Evolutionary conservation across 64 coral and sea anemone genomes (phyloP), one percentile per base, ranked within the genome.

Genomic region (Actinia tenebrosa): DNA sequence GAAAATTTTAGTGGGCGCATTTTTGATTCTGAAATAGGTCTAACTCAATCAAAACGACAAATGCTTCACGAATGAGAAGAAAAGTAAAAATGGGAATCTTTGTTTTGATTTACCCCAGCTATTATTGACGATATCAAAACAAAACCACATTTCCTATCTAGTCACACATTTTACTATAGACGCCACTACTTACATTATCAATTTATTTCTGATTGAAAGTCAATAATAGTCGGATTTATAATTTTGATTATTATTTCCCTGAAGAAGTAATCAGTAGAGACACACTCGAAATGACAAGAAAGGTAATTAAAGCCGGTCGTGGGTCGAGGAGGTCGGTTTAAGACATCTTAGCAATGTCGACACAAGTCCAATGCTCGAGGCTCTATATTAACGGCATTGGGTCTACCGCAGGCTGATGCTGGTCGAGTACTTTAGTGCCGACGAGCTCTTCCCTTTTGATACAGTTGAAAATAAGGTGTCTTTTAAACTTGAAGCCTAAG

Each of bases 311-410:
- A 81, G 79, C 43, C 22, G 46, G 79, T 45, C 50, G 43, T 45
- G 53, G 79, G 79, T 81, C 79, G 79, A 81, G 50, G 50, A 81
- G 79, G 79, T 81, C 79, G 79, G 69, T 81, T n/a, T 53, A 50
- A 81, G 79, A 81, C 50, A 81, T 81, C 79, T 50, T 53, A 81
- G 50, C 79, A 81, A 81, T 81, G 45, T 13, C 79, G 5, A 81
- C 44, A 81, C 46, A 45, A 81, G 7, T 52, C 79, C 79, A 81
- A 19, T 15, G 79, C 79, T 81, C 50, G 79, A 81, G 79, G 79
- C 79, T 81, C 16, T 81, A 75, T 75, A 26, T 11, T 10, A 81
- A 11, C 30, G 30, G 30, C 30, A 37, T 37, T 53, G 19, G 79
- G 79, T 81, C 79, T 81, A 81, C 79, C 79, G 79, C 79, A 81